Evolutionary conservation across 1,140 invertebrate species (phyloP), one percentile per base, ranked within the genome.

Genomic region (Drosophila setifemur): DNA sequence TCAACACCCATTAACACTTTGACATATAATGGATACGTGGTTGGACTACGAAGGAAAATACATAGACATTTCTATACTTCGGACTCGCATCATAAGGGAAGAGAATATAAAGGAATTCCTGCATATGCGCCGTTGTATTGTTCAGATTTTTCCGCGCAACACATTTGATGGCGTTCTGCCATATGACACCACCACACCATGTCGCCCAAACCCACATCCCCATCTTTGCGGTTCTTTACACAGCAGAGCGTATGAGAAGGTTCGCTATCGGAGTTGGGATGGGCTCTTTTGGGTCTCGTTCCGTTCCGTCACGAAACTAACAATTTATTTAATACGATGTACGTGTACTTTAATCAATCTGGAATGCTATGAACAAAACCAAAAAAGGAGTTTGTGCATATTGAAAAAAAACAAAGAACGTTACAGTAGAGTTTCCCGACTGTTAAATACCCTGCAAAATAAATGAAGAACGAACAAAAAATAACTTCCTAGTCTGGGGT

Each of bases 1-100:
- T 89, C 76, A 88, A 88, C 86, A 89, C 70, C 86, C 85, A 88
- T 88, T 88, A 88, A 81, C 85, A 88, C 85, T 88, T 88, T 88
- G 85, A 86, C 85, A 88, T 86, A 87, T 88, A 88, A 88, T 89
- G 85, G 85, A 88, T 88, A 88, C 79, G 79, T 85, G 81, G 81
- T 64, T 53, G 57, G 61, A 70, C 81, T 81, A 83, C 86, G 86
- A 83, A 86, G 81, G 57, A 79, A 81, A 86, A 79, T 72, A 71
- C 71, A 82, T 78, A 82, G 78, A 85, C 73, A 78, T 61, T n/a
- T n/a, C 78, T 42, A 82, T 58, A 63, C 60, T 44, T 67, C 49
- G 40, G 42, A 73, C 57, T 73, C 64, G 48, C 42, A 43, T 11
- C 54, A 35, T 61, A 72, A 47, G 63, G 42, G 58, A 82, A 82